Base-by-base conservation (phyloP, 92 coral and sea anemone species). In the Isaurus tuberculatus region DNA sequence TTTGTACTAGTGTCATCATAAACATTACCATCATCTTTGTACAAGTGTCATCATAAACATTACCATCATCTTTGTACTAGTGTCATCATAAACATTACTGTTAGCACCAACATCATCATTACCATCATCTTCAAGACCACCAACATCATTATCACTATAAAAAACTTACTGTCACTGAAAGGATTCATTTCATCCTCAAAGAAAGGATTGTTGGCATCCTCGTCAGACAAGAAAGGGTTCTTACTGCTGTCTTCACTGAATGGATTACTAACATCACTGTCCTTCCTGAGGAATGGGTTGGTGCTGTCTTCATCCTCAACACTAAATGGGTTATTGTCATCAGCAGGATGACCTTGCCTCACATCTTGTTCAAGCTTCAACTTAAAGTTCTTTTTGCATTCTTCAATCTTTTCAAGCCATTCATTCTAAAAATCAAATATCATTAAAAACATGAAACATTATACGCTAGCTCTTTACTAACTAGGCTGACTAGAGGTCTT, bases 401-500 rank as follows among this genome's bases (percentile, higher is more conserved):
- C 98, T 72, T 95, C 98, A 61, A 95, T 90, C 81, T 87, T 90
- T 53, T 90, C 90, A 43, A 95, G 75, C 98, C 98, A 95, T 80
- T 93, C 94, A 81, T 86, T 90, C 98, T 95, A 70, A 23, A 69
- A 53, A 70, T n/a, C n/a, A n/a, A n/a, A n/a, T n/a, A n/a, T n/a
- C n/a, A n/a, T n/a, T n/a, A n/a, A n/a, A n/a, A n/a, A n/a, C n/a
- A n/a, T 36, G 3, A 3, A 36, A 8, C 42, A 36, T 8, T 3
- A 8, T 36, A 36, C 8, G 8, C 42, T 36, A 8, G 42, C 42
- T 3, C 42, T 36, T 8, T 36, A 36, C 42, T 3, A 36, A 8
- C 42, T 36, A 36, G 4, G 42, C 42, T 36, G 8, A 36, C 8
- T 8, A 36, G 42, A 36, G 42, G 3, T 36, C 42, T 36, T 36